phyloP scores from a whole-genome alignment of 2,113 vertebrate genomes.

The Sylvietta virens region DNA sequence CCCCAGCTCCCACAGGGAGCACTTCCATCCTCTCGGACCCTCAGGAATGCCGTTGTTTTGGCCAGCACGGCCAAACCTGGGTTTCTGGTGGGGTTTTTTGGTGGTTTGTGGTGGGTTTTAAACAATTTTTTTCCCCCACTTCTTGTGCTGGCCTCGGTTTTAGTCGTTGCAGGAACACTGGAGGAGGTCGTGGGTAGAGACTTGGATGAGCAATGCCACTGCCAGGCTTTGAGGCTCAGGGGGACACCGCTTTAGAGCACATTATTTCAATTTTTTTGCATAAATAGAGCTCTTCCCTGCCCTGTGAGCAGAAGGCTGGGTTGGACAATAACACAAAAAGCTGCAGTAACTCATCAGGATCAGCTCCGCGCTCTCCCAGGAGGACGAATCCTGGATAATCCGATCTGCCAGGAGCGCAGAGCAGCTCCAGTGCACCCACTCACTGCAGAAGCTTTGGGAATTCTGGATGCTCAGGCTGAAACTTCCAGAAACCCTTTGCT shows the following conservation, averaged over 20 bases:
- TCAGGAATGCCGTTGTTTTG: not conserved
- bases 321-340: not conserved
- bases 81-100: not conserved
- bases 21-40: not conserved
- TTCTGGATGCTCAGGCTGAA: not conserved
- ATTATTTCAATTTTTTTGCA: not conserved
- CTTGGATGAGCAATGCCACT: not conserved
- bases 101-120: not conserved
- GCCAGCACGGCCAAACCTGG: not conserved
- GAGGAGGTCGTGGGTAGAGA: not conserved
- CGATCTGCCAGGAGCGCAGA: not conserved
- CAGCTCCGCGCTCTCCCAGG: not conserved
- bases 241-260: not conserved
- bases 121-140: fast-evolving
- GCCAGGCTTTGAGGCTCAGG: not conserved
- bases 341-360: not conserved
- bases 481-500: not conserved
- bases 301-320: not conserved
- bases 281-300: not conserved
- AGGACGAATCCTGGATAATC: not conserved
- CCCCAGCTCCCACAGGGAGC: not conserved
- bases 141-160: not conserved
- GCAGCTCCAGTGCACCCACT: not conserved
- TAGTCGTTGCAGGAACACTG: not conserved
- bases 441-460: not conserved